Conservation (phyloP, 1,140 invertebrate species). For the Ceratosolen solmsi region DNA sequence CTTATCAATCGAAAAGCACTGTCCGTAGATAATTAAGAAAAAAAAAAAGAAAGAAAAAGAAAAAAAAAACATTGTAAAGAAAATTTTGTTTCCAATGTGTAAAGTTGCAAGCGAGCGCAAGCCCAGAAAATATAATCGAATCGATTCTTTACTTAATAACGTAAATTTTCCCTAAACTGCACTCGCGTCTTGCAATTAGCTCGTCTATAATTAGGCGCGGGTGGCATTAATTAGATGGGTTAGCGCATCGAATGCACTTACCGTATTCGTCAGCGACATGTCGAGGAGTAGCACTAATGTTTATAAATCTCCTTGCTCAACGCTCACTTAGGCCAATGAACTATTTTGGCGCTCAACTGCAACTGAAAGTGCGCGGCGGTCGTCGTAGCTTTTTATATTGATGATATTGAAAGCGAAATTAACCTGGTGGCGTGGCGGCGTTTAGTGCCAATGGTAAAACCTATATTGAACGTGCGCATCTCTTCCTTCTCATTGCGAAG, state of each 20-base stretch:
- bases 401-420: slow-evolving; percentile 62
- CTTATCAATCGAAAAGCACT: no score
- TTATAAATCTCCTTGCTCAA: neutral
- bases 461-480: slow-evolving; percentile 56
- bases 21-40: no score
- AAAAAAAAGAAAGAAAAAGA: no score
- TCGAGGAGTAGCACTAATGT: neutral
- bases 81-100: no score
- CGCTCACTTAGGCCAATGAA: neutral
- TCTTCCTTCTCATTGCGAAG: slow-evolving; percentile 18
- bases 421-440: slow-evolving; percentile 16
- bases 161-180: slow-evolving; percentile 1
- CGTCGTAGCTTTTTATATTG: slow-evolving; percentile 56
- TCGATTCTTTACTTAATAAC: no score
- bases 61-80: no score
- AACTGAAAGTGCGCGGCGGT: slow-evolving; percentile 17
- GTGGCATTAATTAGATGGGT: slow-evolving; percentile 9
- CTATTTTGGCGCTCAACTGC: neutral
- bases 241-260: slow-evolving; percentile 14
- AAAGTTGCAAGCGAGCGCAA: neutral
- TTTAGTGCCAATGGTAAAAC: slow-evolving; percentile 61
- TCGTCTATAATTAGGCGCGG: slow-evolving; percentile 10
- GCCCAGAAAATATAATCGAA: neutral
- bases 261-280: slow-evolving; percentile 32
- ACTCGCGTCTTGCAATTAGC: neutral